Evolutionary conservation across 1,140 invertebrate species (phyloP), one percentile per base, ranked within the genome.

Genomic region (Lepidurus arcticus): DNA sequence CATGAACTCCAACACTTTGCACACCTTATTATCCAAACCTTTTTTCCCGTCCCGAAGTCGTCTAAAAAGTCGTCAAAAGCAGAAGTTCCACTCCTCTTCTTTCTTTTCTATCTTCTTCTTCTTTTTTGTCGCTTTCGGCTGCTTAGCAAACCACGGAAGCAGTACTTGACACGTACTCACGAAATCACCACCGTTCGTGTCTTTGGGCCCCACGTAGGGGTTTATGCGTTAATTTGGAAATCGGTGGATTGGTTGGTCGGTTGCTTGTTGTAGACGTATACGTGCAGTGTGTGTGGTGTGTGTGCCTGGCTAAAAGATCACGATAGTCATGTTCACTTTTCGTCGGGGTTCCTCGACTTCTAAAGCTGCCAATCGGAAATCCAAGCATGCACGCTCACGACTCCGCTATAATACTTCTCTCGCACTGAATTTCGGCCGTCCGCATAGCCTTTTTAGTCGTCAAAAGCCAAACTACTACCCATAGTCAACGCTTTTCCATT

Each of bases 361-460:
- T 65, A 65, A 65, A 65, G 53, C 53, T 65, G 53, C 53, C 53
- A 65, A 65, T 65, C 53, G 53, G 53, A 65, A 65, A 65, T 65
- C 53, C 53, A 65, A 65, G 53, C 53, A 65, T 65, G 53, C 53
- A 65, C 53, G 53, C 53, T 65, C 53, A 65, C 53, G 53, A 11
- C 21, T 21, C 53, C n/a, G 53, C 53, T 65, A 65, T 65, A 65
- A 65, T 65, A 65, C 53, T 65, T 65, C 53, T 34, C 34, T 65
- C 53, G 21, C 53, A 65, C 53, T 65, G 53, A 65, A 65, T 65
- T 34, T 65, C 53, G 3, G 53, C 53, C 53, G 53, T 13, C 13
- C 53, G n/a, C 16, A 34, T 34, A 34, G 34, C 34, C 34, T 34
- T 34, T 34, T 34, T 34, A 34, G 34, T 34, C 34, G 34, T 34